Evolutionary conservation across 2,888 invertebrate genomes (phyloP), one percentile per base, ranked within the genome.

Genomic region (Choristoneura rosaceana): DNA sequence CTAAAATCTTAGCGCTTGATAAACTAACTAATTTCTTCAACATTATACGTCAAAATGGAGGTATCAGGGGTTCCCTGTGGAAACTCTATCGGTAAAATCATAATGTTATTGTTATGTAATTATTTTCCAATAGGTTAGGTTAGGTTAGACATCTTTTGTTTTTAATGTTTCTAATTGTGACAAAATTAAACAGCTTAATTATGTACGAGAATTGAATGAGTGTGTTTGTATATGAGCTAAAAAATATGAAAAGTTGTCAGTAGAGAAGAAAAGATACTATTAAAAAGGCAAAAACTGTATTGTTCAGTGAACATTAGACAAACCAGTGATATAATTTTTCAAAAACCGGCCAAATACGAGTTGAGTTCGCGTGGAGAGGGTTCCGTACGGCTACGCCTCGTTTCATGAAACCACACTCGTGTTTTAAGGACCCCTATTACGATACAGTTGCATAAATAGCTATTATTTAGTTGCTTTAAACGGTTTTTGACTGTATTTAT

Each of bases 31-130:
- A 93, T 78, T 87, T 97, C 0, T 95, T 96, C 65, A 94, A 92
- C 76, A 96, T 97, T 41, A 90, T 98, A 74, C 95, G 95, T 76
- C 95, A 96, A 69, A 96, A 96, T 87, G 98, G 98, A 60, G 98
- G 98, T 0, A 85, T 97, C 5, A 89, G 94, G 41, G 95, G 94
- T 3, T 96, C 96, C 0, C 81, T 97, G 67, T 94, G 94, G 73
- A 97, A 97, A 89, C 76, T 97, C 0, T 97, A 95, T 90, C 96
- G 97, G 98, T 97, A 92, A 89, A 82, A 74, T 17, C 15, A 9
- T 52, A 58, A 66, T 74, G 77, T 71, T 73, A 77, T 67, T 76
- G 86, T 92, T 92, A 93, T 92, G 87, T 93, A 93, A 93, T 90
- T 75, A 55, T 58, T 41, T 12, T 12, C 34, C 7, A 38, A 12